phyloP scores from a whole-genome alignment of 2,113 vertebrate genomes.

The Bubo scandiacus region DNA sequence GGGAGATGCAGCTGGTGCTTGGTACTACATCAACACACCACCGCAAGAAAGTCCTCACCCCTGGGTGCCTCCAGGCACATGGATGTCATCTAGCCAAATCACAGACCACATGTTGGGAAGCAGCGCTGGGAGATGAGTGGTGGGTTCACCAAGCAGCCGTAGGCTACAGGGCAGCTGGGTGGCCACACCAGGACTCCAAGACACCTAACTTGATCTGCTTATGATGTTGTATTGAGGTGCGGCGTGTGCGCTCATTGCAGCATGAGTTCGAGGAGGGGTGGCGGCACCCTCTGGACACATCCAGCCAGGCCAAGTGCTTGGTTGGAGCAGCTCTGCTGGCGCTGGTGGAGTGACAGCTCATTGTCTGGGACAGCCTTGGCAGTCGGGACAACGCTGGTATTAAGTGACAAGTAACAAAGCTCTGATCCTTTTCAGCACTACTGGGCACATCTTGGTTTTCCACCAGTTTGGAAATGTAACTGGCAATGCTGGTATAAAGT shows the following conservation, averaged over 20 bases:
- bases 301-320: not conserved
- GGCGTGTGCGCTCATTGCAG: accelerated
- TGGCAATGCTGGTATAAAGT: not conserved
- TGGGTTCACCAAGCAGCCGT: not conserved
- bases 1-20: not conserved
- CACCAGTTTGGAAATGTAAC: not conserved
- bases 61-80: accelerated
- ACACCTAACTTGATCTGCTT: not conserved
- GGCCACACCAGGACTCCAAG: not conserved
- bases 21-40: not conserved
- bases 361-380: not conserved
- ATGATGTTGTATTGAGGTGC: accelerated
- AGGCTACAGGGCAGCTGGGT: not conserved
- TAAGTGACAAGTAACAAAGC: not conserved
- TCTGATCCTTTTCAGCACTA: not conserved
- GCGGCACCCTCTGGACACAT: not conserved
- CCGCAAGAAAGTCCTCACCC: not conserved
- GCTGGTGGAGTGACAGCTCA: not conserved
- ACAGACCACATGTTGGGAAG: not conserved
- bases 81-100: not conserved
- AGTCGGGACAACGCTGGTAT: accelerated
- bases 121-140: not conserved
- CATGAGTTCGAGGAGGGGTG: accelerated
- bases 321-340: not conserved
- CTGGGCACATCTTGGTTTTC: not conserved